Percentiles rank a stretch among this genome's conserved stretches.
These are phyloP conservation scores for Lepidochrysops patricia DNA, from an alignment of 2,888 invertebrate genomes.

Conservation along the genomic window DNA sequence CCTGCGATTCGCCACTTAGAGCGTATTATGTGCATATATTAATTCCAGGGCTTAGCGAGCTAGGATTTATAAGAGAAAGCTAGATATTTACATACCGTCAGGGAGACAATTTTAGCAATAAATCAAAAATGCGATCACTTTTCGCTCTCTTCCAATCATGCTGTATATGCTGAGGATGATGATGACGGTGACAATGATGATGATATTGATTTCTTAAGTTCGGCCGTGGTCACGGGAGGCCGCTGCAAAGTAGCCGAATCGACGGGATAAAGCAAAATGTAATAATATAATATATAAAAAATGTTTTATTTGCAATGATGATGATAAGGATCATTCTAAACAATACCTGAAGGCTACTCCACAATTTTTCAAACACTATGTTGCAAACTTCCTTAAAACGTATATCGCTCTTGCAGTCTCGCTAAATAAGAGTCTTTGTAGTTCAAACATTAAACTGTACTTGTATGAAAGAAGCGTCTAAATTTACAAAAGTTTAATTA, in stretches of 20 bases:
- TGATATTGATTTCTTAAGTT: too few relatives aligned
- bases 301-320: too few relatives aligned
- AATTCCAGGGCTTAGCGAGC: conserved; percentile 7
- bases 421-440: not conserved
- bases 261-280: too few relatives aligned
- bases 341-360: too few relatives aligned
- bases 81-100: not conserved
- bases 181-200: too few relatives aligned
- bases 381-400: not conserved
- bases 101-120: not conserved
- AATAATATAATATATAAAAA: too few relatives aligned
- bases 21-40: conserved; percentile 16
- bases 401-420: not conserved
- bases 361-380: not conserved
- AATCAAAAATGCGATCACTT: too few relatives aligned
- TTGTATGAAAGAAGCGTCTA: not conserved
- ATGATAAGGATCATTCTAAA: too few relatives aligned
- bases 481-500: conserved; percentile 1
- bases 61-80: not conserved
- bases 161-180: too few relatives aligned
- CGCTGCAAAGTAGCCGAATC: too few relatives aligned
- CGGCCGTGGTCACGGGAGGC: too few relatives aligned
- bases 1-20: conserved; percentile 24
- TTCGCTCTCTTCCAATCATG: too few relatives aligned
- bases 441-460: not conserved